These are phyloP conservation scores for Ptyas mucosa DNA, from an alignment of 2,113 vertebrate genomes.

Conservation along the genomic window DNA sequence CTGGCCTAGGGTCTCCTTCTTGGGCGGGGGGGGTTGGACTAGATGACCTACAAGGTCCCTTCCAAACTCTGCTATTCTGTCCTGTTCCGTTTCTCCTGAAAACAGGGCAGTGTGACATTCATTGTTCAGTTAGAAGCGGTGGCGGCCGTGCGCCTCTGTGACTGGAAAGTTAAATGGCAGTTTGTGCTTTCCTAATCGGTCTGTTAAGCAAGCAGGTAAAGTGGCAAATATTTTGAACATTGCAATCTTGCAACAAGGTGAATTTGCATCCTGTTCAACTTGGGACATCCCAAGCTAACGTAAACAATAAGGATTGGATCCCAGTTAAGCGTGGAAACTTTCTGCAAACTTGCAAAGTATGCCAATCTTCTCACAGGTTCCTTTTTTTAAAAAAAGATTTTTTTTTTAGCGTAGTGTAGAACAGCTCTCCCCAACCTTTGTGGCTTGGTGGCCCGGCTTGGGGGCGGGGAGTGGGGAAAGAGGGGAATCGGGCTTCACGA, in stretches of 20 bases:
- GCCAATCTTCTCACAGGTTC: not conserved
- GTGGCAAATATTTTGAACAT: not conserved
- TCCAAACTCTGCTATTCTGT: too few relatives aligned
- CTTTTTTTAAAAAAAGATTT: not conserved
- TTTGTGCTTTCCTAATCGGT: not conserved
- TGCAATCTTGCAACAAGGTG: too few relatives aligned
- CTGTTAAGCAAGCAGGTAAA: not conserved
- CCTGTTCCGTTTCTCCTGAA: not conserved
- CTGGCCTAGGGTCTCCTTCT: too few relatives aligned
- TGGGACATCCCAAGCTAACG: not conserved
- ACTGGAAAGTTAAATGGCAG: not conserved
- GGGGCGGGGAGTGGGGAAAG: too few relatives aligned
- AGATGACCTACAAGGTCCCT: too few relatives aligned
- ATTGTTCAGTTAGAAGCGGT: not conserved
- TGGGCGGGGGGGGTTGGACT: too few relatives aligned
- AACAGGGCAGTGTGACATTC: not conserved
- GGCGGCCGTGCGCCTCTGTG: too few relatives aligned
- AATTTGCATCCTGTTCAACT: not conserved
- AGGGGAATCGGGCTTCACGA: too few relatives aligned
- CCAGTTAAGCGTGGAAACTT: not conserved
- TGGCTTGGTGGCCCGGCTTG: too few relatives aligned
- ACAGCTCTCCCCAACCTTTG: not conserved
- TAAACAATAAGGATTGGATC: not conserved
- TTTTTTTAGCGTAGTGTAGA: not conserved
- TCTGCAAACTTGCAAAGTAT: not conserved